Evolutionary conservation across 2,113 vertebrate species (phyloP).

Genomic region (Microcebus griseorufus): DNA sequence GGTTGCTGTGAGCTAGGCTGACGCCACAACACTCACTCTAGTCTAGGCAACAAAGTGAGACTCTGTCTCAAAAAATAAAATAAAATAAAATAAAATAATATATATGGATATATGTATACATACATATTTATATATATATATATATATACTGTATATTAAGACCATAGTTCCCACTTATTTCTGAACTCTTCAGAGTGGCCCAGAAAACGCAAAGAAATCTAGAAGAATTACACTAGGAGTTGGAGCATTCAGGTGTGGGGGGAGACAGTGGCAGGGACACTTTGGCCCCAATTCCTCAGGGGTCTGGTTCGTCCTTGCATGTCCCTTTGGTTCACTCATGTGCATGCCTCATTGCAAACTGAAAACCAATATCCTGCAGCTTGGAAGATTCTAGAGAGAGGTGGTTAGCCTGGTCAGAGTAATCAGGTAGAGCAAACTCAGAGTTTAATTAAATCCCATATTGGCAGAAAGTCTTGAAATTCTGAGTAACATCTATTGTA

Average conservation of each 20-base stretch:
- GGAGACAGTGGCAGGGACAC: neutral
- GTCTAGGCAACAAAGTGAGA: no score
- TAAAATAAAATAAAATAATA: no score
- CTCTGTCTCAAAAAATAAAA: no score
- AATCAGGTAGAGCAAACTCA: neutral
- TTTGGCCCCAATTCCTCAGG: neutral
- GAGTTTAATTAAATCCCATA: neutral
- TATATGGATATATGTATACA: neutral
- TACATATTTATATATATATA: neutral
- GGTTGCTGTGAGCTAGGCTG: no score
- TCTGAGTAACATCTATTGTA: neutral
- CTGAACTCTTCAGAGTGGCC: neutral
- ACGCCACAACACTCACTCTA: no score
- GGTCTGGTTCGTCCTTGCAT: neutral
- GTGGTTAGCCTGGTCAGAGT: neutral
- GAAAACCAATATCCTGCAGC: neutral
- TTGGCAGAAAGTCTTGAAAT: slow-evolving; percentile 8
- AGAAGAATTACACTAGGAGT: neutral
- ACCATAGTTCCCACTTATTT: neutral
- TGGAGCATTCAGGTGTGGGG: neutral
- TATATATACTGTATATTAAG: neutral
- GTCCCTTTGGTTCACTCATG: neutral
- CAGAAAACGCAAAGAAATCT: neutral
- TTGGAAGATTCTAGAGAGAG: neutral
- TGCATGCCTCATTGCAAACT: neutral